phyloP scores from a whole-genome alignment of 53 echinoderm and acorn worm genomes.

The Pentamera pediparva region DNA sequence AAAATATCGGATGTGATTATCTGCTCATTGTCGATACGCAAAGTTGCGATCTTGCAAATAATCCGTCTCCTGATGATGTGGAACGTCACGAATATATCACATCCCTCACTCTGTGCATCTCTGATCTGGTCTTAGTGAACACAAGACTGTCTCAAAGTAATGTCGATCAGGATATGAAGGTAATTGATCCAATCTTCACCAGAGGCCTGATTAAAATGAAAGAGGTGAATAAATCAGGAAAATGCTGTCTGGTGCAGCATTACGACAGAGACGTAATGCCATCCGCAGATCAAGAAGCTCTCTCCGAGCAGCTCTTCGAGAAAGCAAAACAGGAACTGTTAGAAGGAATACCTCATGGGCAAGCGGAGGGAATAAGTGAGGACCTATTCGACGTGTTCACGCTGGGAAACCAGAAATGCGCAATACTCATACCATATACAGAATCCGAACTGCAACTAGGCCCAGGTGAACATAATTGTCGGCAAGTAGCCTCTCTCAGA shows the following conservation, averaged over 20 bases:
- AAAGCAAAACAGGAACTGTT: not conserved
- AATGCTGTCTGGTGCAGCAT: constrained; percentile 1
- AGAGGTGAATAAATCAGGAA: constrained; percentile 13
- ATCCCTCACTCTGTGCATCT: not conserved
- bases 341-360: not conserved
- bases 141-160: too few species aligned
- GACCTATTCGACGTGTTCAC: not conserved
- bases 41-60: not conserved
- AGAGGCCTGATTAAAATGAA: not conserved
- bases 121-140: not conserved
- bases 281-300: not conserved
- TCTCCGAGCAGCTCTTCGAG: not conserved
- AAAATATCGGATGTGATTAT: not conserved
- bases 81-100: not conserved
- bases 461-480: not conserved
- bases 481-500: not conserved
- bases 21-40: not conserved
- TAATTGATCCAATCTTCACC: not conserved
- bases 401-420: not conserved
- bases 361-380: not conserved
- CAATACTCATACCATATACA: not conserved
- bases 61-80: not conserved
- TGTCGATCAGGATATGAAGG: not conserved
- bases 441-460: not conserved
- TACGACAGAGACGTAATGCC: not conserved